A percentile compares a stretch with the other conserved stretches of the same genome.
Conservation (phyloP, 2,888 invertebrate species). For the Neria commutata region DNA sequence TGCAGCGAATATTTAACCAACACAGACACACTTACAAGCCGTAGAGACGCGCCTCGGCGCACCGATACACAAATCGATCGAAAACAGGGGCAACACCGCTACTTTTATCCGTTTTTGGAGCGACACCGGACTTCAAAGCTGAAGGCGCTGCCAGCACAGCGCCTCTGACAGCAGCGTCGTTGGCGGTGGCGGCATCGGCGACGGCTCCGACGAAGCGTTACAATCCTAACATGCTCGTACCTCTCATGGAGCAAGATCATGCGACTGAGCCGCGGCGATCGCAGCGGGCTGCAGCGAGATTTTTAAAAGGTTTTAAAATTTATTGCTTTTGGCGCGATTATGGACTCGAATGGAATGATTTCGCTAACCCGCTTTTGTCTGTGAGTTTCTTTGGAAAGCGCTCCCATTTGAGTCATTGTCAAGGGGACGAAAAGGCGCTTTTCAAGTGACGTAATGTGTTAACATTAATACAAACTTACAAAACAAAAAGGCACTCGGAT, state of each 20-base stretch:
- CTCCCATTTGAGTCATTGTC: no score
- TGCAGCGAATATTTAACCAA: constrained; percentile 19
- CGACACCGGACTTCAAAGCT: constrained; percentile 46
- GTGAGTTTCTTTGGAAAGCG: no score
- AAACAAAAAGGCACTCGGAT: no score
- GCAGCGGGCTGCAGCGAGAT: constrained; percentile 44
- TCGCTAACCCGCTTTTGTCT: constrained; percentile 44
- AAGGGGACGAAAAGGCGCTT: no score
- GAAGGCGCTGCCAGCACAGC: neutral
- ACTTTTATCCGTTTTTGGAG: constrained; percentile 53
- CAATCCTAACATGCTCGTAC: no score
- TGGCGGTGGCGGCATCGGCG: neutral
- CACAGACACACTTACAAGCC: no score
- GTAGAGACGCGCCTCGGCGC: no score
- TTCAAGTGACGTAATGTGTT: no score
- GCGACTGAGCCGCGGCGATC: constrained; percentile 27
- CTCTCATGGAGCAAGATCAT: neutral
- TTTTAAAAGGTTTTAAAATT: constrained; percentile 13
- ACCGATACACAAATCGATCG: no score
- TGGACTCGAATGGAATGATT: no score
- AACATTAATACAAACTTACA: no score
- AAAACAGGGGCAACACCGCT: constrained; percentile 40
- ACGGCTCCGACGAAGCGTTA: constrained; percentile 6
- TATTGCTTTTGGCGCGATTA: constrained; percentile 16
- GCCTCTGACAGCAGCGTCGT: neutral